These are phyloP conservation scores for Corythornis madagascariensis DNA, from an alignment of 2,113 vertebrate species.

Conservation along the genomic window DNA sequence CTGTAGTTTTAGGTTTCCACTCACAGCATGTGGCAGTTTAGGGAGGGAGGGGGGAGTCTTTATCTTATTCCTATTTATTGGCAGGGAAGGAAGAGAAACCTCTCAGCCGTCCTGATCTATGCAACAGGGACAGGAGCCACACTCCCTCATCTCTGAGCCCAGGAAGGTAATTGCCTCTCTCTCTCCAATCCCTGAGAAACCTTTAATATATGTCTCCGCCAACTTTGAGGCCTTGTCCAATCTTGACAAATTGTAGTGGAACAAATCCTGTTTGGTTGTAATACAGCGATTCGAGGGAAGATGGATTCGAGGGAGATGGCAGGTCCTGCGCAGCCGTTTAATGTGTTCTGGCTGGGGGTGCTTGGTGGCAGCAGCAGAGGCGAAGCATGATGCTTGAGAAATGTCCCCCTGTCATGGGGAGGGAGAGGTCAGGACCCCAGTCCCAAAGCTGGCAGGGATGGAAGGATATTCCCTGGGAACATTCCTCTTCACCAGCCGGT, in stretches of 20 bases:
- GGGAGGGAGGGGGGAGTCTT: background rate
- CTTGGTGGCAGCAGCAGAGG: accelerated
- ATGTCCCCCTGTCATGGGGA: background rate
- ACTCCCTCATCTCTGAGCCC: background rate
- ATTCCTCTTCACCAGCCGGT: background rate
- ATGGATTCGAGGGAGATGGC: slow-evolving; percentile 38
- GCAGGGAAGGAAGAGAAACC: background rate
- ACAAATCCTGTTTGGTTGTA: slow-evolving; percentile 71
- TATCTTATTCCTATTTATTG: background rate
- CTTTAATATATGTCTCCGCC: slow-evolving; percentile 22
- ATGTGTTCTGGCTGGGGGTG: background rate
- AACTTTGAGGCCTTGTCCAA: slow-evolving; percentile 52
- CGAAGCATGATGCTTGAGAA: accelerated
- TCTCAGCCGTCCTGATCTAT: background rate
- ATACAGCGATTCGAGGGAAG: slow-evolving; percentile 40
- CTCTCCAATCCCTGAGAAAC: slow-evolving; percentile 25
- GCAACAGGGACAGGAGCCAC: background rate
- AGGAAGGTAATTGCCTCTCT: slow-evolving; percentile 36
- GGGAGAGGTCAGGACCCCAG: background rate
- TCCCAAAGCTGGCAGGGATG: background rate
- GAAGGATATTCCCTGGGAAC: background rate
- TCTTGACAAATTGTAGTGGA: slow-evolving; percentile 64
- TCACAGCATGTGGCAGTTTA: accelerated
- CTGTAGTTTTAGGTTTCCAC: background rate
- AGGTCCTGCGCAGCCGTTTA: accelerated